Conservation (phyloP, 2,113 vertebrate species). For the Mugil cephalus region DNA sequence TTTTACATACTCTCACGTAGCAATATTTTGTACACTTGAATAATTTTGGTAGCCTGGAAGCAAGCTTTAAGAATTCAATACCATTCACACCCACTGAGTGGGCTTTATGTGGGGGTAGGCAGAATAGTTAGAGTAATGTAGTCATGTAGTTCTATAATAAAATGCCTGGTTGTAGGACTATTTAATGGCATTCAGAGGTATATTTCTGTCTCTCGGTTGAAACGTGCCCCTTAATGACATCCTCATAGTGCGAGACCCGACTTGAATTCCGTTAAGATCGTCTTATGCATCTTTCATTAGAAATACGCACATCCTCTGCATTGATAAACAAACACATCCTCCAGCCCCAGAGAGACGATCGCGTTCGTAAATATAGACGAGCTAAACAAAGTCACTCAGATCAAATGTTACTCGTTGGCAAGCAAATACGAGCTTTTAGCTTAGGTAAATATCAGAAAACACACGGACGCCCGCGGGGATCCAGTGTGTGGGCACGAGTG, state of each 20-base stretch:
- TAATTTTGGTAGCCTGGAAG: too few relatives aligned
- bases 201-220: too few relatives aligned
- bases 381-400: constrained; percentile 40
- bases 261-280: too few relatives aligned
- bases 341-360: constrained; percentile 31
- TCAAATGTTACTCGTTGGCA: constrained; percentile 32
- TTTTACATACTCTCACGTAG: background rate
- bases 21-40: background rate
- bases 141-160: too few relatives aligned
- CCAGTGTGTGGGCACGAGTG: constrained; percentile 30
- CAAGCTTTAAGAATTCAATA: too few relatives aligned
- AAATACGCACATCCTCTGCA: constrained; percentile 2
- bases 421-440: constrained; percentile 56
- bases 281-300: background rate
- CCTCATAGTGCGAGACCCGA: too few relatives aligned
- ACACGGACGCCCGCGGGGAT: constrained; percentile 49
- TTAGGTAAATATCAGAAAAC: constrained; percentile 68
- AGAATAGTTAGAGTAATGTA: too few relatives aligned
- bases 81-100: too few relatives aligned
- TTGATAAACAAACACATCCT: constrained; percentile 42
- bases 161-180: too few relatives aligned
- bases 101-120: too few relatives aligned
- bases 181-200: too few relatives aligned
- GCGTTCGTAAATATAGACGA: constrained; percentile 57
- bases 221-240: too few relatives aligned